Base-by-base conservation (phyloP, 37 sponge, comb jelly and placozoan species). In the Diacarnus erythraeanus region DNA sequence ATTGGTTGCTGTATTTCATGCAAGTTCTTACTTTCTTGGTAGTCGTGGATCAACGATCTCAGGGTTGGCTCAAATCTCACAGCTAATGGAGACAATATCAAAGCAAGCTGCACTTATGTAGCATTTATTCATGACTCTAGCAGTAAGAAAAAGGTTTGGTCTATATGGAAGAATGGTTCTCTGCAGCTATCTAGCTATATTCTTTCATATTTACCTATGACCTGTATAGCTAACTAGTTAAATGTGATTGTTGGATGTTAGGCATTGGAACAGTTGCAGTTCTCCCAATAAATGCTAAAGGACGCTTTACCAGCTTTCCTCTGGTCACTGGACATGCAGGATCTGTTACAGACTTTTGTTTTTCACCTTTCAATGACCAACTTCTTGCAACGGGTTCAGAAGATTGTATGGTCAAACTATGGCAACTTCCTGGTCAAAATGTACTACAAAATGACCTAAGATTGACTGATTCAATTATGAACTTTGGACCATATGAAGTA, bases 301-400 rank as follows among this genome's bases (percentile, higher is more conserved):
- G 92, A 12, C 57, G 92, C 23, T 84, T 84, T 75, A 63, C 77
- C 3, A 44, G 40, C 38, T 92, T 92, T 67, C 93, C 93, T 8
- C 44, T 39, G 1, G 44, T 92, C 22, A 21, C 84, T 29, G 92
- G 84, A 22, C 92, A 91, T 59, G 37, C 77, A 47, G 96, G 88
- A 4, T 61, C 77, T 66, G 80, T 90, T 27, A 87, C 91, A 3
- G 93, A 96, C 68, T 85, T 96, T 74, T 77, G 77, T 27, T 96
- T 96, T 67, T 96, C 97, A 31, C 93, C 97, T 17, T 96, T 96
- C 66, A 57, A 93, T 38, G 85, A 83, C 37, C 18, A 26, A 43
- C 59, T 96, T 35, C 69, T 96, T 59, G 87, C 91, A 2, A 96
- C 91, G 31, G 97, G 91, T 17, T 72, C 86, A 2, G 97, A 93